A percentile compares a stretch with the other conserved stretches of the same genome.
phyloP scores from a whole-genome alignment of 2,888 invertebrate species.

The Drosophila anomelani region DNA sequence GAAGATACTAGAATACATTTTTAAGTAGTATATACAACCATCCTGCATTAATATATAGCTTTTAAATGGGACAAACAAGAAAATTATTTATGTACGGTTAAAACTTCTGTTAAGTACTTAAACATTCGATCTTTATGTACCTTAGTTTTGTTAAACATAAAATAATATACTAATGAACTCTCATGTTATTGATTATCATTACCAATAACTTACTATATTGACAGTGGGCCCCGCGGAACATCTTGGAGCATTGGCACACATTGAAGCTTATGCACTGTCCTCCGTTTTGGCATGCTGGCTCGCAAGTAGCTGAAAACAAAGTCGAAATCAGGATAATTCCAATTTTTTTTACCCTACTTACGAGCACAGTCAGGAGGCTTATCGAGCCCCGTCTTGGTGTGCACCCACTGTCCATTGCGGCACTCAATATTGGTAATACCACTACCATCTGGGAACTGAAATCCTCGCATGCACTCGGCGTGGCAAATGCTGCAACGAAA shows the following conservation, averaged over 20 bases:
- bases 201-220: conserved; percentile 75
- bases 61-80: too few species aligned
- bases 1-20: too few species aligned
- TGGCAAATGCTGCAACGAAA: conserved; percentile 87
- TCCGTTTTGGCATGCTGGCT: conserved; percentile 91
- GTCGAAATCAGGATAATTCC: not conserved
- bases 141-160: not conserved
- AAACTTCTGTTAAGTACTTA: too few species aligned
- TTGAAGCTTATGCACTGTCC: conserved; percentile 92
- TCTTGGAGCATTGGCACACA: conserved; percentile 91
- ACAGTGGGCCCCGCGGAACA: conserved; percentile 85
- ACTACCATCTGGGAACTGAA: conserved; percentile 90
- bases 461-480: conserved; percentile 88
- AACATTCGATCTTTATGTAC: too few species aligned
- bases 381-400: conserved; percentile 87
- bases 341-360: conserved; percentile 78
- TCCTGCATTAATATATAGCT: too few species aligned
- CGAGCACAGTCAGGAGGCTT: conserved; percentile 90
- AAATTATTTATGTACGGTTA: too few species aligned
- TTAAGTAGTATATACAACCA: too few species aligned
- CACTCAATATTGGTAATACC: conserved; percentile 89
- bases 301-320: conserved; percentile 86
- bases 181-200: not conserved
- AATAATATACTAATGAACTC: not conserved
- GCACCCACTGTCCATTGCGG: conserved; percentile 89